Evolutionary conservation across 2,113 vertebrate species (phyloP), one percentile per base, ranked within the genome.

Genomic region (Myiopsitta monachus): DNA sequence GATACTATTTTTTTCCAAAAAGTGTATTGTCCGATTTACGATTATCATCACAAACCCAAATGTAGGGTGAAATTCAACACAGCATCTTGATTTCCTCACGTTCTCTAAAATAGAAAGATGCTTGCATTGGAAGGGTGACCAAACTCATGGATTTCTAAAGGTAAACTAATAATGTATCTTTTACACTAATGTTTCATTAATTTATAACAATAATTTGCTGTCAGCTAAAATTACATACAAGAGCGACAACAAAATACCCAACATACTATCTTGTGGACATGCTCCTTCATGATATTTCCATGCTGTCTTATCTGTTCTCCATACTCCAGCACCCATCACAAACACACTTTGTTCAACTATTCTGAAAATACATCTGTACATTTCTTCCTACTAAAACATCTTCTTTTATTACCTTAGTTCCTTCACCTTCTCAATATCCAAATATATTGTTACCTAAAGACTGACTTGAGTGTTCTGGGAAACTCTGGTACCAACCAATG

Each of bases 321-420:
- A 30, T 6, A 4, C 54, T 28, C 59, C 24, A 47, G 38, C 3
- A 0, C 18, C 68, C 9, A 30, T 7, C 28, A 31, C 3, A 24
- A 31, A 52, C 9, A 70, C 11, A 14, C 17, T 61, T 14, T 8
- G 14, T 12, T 62, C 41, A 28, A 16, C 57, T 47, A 27, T 13
- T 54, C 27, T n/a, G 43, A 54, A 85, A 85, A 81, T 3, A 21
- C 14, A 66, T 19, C 52, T 55, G n/a, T 4, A 36, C 11, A 67
- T 31, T 55, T 36, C 28, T 63, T 73, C 30, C 41, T 67, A 9
- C 15, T 67, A 61, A 83, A 90, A 47, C 11, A 75, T 6, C 49
- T 52, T 52, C n/a, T 55, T 33, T 64, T 28, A 70, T 39, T 31
- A 52, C 74, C 17, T 43, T 30, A 16, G 14, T 30, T 61, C 33